phyloP scores from a whole-genome alignment of 2,888 invertebrate genomes.

The Sesia apiformis region DNA sequence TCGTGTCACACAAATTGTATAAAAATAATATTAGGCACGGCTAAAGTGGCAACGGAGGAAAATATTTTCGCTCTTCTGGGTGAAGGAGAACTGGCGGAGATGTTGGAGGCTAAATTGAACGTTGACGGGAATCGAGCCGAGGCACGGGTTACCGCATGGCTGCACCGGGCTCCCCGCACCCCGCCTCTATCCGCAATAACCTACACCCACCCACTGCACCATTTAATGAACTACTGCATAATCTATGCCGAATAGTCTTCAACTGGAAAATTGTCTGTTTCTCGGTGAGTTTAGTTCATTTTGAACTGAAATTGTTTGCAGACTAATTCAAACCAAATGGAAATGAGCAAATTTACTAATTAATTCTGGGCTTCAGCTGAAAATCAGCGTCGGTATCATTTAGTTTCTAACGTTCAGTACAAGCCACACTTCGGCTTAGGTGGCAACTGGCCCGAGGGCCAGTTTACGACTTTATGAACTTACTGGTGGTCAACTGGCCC shows the following conservation, averaged over 20 bases:
- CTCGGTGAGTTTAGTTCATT: background rate
- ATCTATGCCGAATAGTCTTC: background rate
- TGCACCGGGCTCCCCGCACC: conserved; percentile 9
- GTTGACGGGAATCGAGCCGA: conserved; percentile 17
- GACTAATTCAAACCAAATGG: too few relatives aligned
- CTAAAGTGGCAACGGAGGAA: background rate
- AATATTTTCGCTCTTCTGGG: background rate
- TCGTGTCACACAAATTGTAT: too few relatives aligned
- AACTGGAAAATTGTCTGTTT: background rate
- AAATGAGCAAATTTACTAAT: too few relatives aligned
- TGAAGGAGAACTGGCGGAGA: conserved; percentile 13
- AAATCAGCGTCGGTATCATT: too few relatives aligned
- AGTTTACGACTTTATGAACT: too few relatives aligned
- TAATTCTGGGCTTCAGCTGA: too few relatives aligned
- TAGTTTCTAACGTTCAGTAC: too few relatives aligned
- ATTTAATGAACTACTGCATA: background rate
- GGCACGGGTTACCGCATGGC: conserved; percentile 17
- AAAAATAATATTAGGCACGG: too few relatives aligned
- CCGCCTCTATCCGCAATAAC: conserved; percentile 4
- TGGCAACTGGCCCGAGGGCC: too few relatives aligned
- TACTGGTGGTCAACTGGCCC: too few relatives aligned
- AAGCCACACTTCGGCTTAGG: too few relatives aligned
- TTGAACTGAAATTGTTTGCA: too few relatives aligned
- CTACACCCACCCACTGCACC: background rate
- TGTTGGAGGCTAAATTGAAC: conserved; percentile 30